A percentile compares a stretch with the other conserved stretches of the same genome.
phyloP scores from a whole-genome alignment of 2,888 invertebrate genomes.

The Lasioglossum villosulum region DNA sequence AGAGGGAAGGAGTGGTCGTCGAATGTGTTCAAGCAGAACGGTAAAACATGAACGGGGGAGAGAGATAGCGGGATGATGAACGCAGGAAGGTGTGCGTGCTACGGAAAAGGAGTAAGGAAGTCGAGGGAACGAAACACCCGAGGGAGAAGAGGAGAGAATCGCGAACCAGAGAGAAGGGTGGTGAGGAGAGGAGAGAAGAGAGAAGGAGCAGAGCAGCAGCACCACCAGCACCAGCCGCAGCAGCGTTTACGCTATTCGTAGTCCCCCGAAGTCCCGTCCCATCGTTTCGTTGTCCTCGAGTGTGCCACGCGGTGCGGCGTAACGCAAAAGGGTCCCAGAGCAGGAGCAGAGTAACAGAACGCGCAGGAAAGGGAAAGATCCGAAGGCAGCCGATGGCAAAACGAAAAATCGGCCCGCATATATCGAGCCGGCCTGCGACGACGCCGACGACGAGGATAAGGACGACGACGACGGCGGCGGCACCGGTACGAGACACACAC shows the following conservation, averaged over 20 bases:
- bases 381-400: slow-evolving; percentile 78
- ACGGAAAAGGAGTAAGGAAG: slow-evolving; percentile 57
- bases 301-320: slow-evolving; percentile 82
- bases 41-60: slow-evolving; percentile 31
- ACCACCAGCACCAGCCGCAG: neutral
- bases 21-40: slow-evolving; percentile 53
- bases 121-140: slow-evolving; percentile 14
- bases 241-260: slow-evolving; percentile 78
- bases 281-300: slow-evolving; percentile 74
- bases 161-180: slow-evolving; percentile 11
- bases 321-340: slow-evolving; percentile 79
- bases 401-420: slow-evolving; percentile 80
- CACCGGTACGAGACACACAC: slow-evolving; percentile 71
- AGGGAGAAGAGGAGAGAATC: slow-evolving; percentile 45
- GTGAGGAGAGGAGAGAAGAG: slow-evolving; percentile 9
- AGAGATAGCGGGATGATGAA: slow-evolving; percentile 64
- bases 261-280: slow-evolving; percentile 70
- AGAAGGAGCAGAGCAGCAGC: neutral
- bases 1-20: slow-evolving; percentile 39
- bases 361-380: slow-evolving; percentile 78
- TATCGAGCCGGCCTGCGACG: slow-evolving; percentile 77
- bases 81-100: slow-evolving; percentile 62
- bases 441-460: slow-evolving; percentile 67
- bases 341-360: slow-evolving; percentile 71
- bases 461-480: slow-evolving; percentile 57